A percentile compares a stretch with the other conserved stretches of the same genome.
These are phyloP conservation scores for Pelochelys cantorii DNA, from an alignment of 2,797 vertebrate species.

Conservation along the genomic window DNA sequence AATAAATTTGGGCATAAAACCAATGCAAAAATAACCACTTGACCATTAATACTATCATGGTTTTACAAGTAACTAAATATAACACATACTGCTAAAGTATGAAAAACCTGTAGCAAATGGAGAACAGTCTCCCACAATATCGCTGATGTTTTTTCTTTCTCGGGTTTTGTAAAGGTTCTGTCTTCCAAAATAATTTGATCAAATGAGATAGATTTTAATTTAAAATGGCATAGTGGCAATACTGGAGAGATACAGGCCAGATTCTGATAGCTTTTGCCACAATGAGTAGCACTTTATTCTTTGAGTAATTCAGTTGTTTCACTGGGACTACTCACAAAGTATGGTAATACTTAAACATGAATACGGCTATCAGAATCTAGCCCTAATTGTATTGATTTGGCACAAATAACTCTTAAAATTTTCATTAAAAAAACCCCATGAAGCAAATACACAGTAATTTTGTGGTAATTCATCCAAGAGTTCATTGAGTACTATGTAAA, in stretches of 20 bases:
- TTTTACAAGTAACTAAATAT: neutral
- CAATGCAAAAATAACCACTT: neutral
- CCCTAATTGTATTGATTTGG: neutral
- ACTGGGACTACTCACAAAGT: neutral
- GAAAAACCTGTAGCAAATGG: neutral
- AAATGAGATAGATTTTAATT: neutral
- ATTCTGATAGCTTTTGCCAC: neutral
- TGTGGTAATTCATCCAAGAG: neutral
- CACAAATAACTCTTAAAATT: neutral
- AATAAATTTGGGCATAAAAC: neutral
- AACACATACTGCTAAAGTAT: neutral
- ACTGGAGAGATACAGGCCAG: neutral
- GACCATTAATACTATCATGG: neutral
- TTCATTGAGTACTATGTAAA: neutral
- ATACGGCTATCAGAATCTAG: neutral
- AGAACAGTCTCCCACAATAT: neutral
- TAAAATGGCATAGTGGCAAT: neutral
- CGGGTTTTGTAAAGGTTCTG: neutral
- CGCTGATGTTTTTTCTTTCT: neutral
- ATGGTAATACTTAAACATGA: neutral
- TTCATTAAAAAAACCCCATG: neutral
- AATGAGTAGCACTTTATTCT: neutral
- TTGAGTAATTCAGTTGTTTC: neutral
- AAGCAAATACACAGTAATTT: neutral
- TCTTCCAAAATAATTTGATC: neutral